Percentiles rank a stretch among this genome's conserved stretches.
Evolutionary conservation across 2,113 vertebrate species (phyloP).

Genomic region (Eretmochelys imbricata): DNA sequence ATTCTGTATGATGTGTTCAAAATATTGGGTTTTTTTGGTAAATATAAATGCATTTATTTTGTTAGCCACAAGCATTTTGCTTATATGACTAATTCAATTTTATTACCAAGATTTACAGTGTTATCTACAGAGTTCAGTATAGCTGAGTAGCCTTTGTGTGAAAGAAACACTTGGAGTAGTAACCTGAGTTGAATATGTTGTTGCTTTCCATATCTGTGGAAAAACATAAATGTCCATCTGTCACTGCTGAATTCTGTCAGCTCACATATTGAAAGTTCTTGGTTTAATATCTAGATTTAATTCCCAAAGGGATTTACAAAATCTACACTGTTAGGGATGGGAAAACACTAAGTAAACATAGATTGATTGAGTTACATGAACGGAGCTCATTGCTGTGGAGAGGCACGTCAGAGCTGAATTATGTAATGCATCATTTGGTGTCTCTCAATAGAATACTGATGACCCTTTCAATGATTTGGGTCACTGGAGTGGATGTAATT

Average conservation of each 20-base stretch:
- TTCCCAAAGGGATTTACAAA: constrained; percentile 53
- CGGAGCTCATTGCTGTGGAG: constrained; percentile 9
- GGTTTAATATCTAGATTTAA: constrained; percentile 28
- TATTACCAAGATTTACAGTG: not conserved
- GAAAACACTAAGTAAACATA: constrained; percentile 17
- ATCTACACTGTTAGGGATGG: not conserved
- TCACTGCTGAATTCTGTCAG: constrained; percentile 6
- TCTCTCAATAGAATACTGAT: constrained; percentile 28
- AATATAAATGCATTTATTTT: not conserved
- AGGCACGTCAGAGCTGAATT: not conserved
- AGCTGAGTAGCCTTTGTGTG: not conserved
- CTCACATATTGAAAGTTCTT: not conserved
- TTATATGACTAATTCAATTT: rapidly evolving
- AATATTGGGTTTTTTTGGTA: not conserved
- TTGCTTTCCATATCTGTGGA: constrained; percentile 2
- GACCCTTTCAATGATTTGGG: not conserved
- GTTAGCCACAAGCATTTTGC: not conserved
- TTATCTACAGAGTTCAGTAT: not conserved
- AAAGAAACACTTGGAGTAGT: not conserved
- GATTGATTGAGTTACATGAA: constrained; percentile 25
- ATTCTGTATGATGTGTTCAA: not conserved
- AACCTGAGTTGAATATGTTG: constrained; percentile 37
- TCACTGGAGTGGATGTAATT: constrained; percentile 39
- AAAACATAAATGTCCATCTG: not conserved
- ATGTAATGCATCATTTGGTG: not conserved